Evolutionary conservation across 2,113 vertebrate genomes (phyloP).

Genomic region (Stigmatopora nigra): DNA sequence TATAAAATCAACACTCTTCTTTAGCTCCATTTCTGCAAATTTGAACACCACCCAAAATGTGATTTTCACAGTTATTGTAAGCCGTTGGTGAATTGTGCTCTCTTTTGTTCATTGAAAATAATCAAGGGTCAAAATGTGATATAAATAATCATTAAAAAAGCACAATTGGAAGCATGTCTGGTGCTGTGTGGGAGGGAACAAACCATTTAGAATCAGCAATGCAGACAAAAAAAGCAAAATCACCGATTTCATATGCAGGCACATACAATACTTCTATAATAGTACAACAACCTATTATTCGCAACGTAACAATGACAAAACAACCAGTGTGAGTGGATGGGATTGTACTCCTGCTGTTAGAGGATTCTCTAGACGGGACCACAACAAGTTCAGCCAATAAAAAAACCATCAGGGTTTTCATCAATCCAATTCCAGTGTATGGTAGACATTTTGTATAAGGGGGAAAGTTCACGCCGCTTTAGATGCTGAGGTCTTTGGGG

Average conservation of each 20-base stretch:
- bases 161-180: slow-evolving; percentile 59
- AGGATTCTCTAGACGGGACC: slow-evolving; percentile 63
- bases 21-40: slow-evolving; percentile 35
- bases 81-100: slow-evolving; percentile 66
- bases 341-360: slow-evolving; percentile 69
- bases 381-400: slow-evolving; percentile 56
- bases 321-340: slow-evolving; percentile 56
- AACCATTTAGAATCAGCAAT: slow-evolving; percentile 60
- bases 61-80: slow-evolving; percentile 52
- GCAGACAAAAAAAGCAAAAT: slow-evolving; percentile 62
- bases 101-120: slow-evolving; percentile 58
- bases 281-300: slow-evolving; percentile 63
- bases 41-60: slow-evolving; percentile 32
- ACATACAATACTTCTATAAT: slow-evolving; percentile 68
- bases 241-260: slow-evolving; percentile 68
- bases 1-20: slow-evolving; percentile 31
- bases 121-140: slow-evolving; percentile 45
- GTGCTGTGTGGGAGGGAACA: slow-evolving; percentile 55
- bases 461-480: slow-evolving; percentile 53
- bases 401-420: slow-evolving; percentile 53
- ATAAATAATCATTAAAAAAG: slow-evolving; percentile 26
- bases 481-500: slow-evolving; percentile 97
- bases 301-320: slow-evolving; percentile 64
- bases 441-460: slow-evolving; percentile 50
- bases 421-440: slow-evolving; percentile 64